These are phyloP conservation scores for Sinopyrophorus schimmeli DNA, from an alignment of 2,888 invertebrate species.

Conservation along the genomic window DNA sequence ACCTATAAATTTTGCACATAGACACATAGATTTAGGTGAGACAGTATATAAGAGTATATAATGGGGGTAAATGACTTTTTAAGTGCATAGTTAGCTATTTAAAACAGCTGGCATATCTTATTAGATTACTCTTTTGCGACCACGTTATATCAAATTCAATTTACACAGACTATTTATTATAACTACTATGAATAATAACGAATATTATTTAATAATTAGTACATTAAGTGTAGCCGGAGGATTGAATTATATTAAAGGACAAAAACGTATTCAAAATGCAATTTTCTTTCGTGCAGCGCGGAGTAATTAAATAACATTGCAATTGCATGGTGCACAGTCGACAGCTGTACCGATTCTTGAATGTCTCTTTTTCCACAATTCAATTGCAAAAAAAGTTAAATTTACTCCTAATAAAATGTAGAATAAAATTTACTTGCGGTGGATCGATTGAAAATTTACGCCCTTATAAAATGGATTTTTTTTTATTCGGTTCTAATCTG, in stretches of 20 bases:
- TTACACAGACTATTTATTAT: constrained; percentile 28
- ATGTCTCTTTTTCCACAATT: background rate
- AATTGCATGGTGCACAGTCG: background rate
- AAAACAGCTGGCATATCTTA: constrained; percentile 36
- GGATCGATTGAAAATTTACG: no score
- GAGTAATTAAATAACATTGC: constrained; percentile 1
- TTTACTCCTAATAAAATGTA: no score
- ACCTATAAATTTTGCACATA: no score
- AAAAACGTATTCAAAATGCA: constrained; percentile 3
- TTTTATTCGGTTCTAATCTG: no score
- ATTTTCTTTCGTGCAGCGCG: background rate
- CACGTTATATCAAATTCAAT: constrained; percentile 34
- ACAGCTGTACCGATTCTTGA: no score
- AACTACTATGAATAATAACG: constrained; percentile 20
- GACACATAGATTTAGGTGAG: no score
- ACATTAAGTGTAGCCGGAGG: background rate
- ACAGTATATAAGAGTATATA: constrained; percentile 24
- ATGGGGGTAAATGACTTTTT: constrained; percentile 28
- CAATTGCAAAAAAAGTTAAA: background rate
- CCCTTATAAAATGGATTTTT: no score
- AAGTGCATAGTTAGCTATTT: constrained; percentile 33
- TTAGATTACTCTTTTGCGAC: constrained; percentile 27
- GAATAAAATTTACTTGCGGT: no score
- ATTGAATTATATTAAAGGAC: background rate
- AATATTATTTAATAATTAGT: constrained; percentile 29